These are phyloP conservation scores for Agrochola litura DNA, from an alignment of 2,888 invertebrate genomes.

Conservation along the genomic window DNA sequence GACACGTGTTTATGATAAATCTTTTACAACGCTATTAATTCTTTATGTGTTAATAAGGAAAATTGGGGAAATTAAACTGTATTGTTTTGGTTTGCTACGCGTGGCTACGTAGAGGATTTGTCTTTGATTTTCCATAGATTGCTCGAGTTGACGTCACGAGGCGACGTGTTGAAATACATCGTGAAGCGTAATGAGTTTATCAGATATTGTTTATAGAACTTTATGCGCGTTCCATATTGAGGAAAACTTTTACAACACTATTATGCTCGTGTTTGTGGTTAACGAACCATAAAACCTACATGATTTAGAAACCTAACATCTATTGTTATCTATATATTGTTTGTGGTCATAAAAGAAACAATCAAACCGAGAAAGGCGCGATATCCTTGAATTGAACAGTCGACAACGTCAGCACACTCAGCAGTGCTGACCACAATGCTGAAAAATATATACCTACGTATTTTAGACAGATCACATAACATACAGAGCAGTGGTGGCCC, in stretches of 20 bases:
- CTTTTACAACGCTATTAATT: constrained; percentile 49
- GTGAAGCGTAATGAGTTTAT: constrained; percentile 60
- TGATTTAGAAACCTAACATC: background rate
- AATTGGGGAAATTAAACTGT: constrained; percentile 33
- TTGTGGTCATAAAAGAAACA: background rate
- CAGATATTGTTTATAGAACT: constrained; percentile 64
- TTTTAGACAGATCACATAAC: background rate
- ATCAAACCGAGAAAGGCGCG: background rate
- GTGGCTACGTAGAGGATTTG: constrained; percentile 37
- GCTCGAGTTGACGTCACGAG: constrained; percentile 44
- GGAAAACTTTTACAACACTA: constrained; percentile 34
- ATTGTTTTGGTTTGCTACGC: constrained; percentile 11
- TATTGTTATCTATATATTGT: background rate
- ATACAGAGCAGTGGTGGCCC: background rate
- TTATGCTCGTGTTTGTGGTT: constrained; percentile 5
- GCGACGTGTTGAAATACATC: constrained; percentile 56
- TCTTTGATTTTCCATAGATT: constrained; percentile 57
- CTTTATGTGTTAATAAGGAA: constrained; percentile 39
- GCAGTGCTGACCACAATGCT: background rate
- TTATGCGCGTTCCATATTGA: constrained; percentile 34
- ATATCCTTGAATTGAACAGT: background rate
- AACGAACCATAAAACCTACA: constrained; percentile 1
- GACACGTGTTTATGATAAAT: constrained; percentile 47
- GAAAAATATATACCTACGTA: background rate
- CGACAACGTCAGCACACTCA: background rate